Conservation (phyloP, 1,140 invertebrate genomes). For the Epicauta chinensis region DNA sequence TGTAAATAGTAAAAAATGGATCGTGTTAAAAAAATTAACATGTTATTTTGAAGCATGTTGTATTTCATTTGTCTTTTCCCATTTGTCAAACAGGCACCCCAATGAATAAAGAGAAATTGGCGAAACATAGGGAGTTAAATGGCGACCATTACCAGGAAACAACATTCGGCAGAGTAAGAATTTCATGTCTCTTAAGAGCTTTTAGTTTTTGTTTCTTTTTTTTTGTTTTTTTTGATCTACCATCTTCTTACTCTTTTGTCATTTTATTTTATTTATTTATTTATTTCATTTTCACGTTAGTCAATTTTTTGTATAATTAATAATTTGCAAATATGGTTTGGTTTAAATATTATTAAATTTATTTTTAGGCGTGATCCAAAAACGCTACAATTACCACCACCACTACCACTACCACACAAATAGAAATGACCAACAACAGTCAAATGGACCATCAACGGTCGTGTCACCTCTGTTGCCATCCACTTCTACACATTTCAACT, state of each 20-base stretch:
- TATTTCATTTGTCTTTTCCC: conserved; percentile 18
- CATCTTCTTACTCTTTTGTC: conserved; percentile 1
- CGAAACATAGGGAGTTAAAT: conserved; percentile 60
- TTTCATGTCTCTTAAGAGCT: conserved; percentile 24
- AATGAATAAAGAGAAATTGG: conserved; percentile 70
- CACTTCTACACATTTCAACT: conserved; percentile 24
- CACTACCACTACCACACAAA: too few species aligned
- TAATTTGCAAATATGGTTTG: background rate
- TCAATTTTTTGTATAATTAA: background rate
- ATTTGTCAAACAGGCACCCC: conserved; percentile 56
- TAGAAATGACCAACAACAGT: too few species aligned
- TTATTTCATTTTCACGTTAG: background rate
- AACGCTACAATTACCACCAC: conserved; percentile 3
- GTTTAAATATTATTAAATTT: background rate
- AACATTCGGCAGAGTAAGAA: conserved; percentile 61
- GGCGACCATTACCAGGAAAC: conserved; percentile 66
- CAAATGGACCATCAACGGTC: conserved; percentile 19
- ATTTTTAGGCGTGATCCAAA: conserved; percentile 32
- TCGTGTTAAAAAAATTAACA: background rate
- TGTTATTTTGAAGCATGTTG: conserved; percentile 9
- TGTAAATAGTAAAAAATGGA: background rate
- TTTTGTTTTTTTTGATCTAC: background rate
- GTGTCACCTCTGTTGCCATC: conserved; percentile 33
- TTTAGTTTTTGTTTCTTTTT: conserved; percentile 7
- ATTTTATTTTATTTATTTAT: conserved; percentile 2